phyloP scores from a whole-genome alignment of 2,797 vertebrate species.

The Sebastes goodei region DNA sequence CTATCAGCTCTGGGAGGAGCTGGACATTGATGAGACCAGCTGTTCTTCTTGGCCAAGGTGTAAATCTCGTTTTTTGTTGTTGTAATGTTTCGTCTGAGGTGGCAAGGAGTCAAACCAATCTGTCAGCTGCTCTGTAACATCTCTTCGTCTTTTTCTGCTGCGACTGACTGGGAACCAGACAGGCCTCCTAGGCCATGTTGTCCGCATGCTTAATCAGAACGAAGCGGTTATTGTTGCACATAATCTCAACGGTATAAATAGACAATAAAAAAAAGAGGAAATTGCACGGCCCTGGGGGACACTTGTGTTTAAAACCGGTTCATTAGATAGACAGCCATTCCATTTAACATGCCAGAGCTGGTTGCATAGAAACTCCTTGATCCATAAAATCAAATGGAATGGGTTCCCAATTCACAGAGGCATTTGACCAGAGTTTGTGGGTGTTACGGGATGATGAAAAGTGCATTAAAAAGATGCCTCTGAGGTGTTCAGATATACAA shows the following conservation, averaged over 20 bases:
- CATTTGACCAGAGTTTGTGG: slow-evolving; percentile 62
- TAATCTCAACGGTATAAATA: slow-evolving; percentile 78
- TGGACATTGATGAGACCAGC: slow-evolving; percentile 31
- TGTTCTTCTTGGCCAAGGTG: slow-evolving; percentile 16
- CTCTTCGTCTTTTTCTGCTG: slow-evolving; percentile 28
- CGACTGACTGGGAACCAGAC: slow-evolving; percentile 53
- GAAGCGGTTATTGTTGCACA: slow-evolving; percentile 74
- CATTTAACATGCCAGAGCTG: slow-evolving; percentile 70
- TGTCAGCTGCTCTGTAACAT: slow-evolving; percentile 45
- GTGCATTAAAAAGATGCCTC: slow-evolving; percentile 37
- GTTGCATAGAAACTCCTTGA: slow-evolving; percentile 74
- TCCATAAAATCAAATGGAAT: slow-evolving; percentile 80
- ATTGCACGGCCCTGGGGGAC: slow-evolving; percentile 71
- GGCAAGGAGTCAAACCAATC: slow-evolving; percentile 44
- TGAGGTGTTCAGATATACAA: slow-evolving; percentile 24
- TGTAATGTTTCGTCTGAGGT: slow-evolving; percentile 35
- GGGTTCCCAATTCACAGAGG: slow-evolving; percentile 70
- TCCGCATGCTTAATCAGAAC: slow-evolving; percentile 68
- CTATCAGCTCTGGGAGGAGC: not conserved
- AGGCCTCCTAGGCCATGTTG: slow-evolving; percentile 59
- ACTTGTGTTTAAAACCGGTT: slow-evolving; percentile 76
- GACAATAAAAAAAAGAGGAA: slow-evolving; percentile 74
- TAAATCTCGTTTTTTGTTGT: slow-evolving; percentile 14
- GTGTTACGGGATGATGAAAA: slow-evolving; percentile 61
- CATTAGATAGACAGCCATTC: slow-evolving; percentile 77